A percentile compares a stretch with the other conserved stretches of the same genome.
Evolutionary conservation across 2,113 vertebrate species (phyloP).

Genomic region (Ciconia stormi): DNA sequence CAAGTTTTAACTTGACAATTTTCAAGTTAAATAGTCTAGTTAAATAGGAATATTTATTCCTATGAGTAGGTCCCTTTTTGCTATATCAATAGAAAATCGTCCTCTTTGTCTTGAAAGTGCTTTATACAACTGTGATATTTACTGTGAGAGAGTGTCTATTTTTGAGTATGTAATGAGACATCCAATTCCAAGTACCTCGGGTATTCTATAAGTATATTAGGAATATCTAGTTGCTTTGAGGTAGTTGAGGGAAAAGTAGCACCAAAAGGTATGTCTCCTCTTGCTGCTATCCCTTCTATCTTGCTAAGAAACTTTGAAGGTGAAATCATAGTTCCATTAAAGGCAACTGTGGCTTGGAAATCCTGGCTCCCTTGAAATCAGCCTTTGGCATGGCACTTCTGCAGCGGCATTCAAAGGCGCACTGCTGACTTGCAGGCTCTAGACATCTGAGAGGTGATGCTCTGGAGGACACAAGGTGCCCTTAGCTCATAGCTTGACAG

Average conservation of each 20-base stretch:
- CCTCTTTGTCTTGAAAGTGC: neutral
- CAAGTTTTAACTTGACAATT: neutral
- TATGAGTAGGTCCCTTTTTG: neutral
- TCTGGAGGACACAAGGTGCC: rapidly evolving
- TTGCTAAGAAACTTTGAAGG: neutral
- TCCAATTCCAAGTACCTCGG: neutral
- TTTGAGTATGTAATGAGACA: neutral
- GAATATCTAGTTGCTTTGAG: neutral
- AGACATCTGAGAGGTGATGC: neutral
- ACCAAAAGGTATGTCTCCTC: neutral
- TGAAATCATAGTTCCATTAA: neutral
- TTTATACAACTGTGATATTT: neutral
- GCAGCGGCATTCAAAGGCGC: neutral
- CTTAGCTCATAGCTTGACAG: neutral
- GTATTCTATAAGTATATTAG: neutral
- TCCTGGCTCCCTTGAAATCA: neutral
- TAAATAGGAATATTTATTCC: neutral
- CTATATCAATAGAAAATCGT: neutral
- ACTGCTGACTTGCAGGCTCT: rapidly evolving
- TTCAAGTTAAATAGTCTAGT: neutral
- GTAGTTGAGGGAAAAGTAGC: neutral
- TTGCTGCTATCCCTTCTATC: neutral
- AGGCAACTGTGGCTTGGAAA: neutral
- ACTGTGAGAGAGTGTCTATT: neutral
- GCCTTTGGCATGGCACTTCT: rapidly evolving